Conservation (phyloP, 2,888 invertebrate genomes). For the Hymenopus coronatus region DNA sequence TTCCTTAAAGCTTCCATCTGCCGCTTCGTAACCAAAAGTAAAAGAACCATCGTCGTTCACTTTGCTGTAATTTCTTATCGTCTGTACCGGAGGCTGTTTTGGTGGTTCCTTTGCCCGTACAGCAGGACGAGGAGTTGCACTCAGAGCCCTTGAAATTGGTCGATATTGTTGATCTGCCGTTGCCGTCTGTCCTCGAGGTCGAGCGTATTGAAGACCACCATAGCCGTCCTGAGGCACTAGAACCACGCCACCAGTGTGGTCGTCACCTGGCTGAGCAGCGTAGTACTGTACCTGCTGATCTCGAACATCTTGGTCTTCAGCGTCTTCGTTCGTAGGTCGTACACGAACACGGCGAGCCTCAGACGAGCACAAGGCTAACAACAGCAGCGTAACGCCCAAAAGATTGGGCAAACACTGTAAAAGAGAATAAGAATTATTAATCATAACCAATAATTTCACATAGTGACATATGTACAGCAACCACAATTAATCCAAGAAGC, state of each 20-base stretch:
- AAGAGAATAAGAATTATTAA: background rate
- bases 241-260: conserved; percentile 42
- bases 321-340: background rate
- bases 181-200: conserved; percentile 39
- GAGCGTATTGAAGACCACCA: conserved; percentile 49
- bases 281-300: conserved; percentile 45
- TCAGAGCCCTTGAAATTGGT: conserved; percentile 39
- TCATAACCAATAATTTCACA: too few species aligned
- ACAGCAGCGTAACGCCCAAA: background rate
- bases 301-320: conserved; percentile 40
- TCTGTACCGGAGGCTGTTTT: conserved; percentile 74
- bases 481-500: too few species aligned
- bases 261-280: conserved; percentile 46
- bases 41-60: conserved; percentile 80
- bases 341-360: background rate
- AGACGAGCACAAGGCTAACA: background rate
- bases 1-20: conserved; percentile 83
- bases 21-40: conserved; percentile 81
- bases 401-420: conserved; percentile 18
- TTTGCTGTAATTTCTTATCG: conserved; percentile 79
- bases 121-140: conserved; percentile 43
- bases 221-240: conserved; percentile 48
- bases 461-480: too few species aligned
- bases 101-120: conserved; percentile 55
- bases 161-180: conserved; percentile 17